Evolutionary conservation across 2,113 vertebrate genomes (phyloP).

Genomic region (Melierax canorus): DNA sequence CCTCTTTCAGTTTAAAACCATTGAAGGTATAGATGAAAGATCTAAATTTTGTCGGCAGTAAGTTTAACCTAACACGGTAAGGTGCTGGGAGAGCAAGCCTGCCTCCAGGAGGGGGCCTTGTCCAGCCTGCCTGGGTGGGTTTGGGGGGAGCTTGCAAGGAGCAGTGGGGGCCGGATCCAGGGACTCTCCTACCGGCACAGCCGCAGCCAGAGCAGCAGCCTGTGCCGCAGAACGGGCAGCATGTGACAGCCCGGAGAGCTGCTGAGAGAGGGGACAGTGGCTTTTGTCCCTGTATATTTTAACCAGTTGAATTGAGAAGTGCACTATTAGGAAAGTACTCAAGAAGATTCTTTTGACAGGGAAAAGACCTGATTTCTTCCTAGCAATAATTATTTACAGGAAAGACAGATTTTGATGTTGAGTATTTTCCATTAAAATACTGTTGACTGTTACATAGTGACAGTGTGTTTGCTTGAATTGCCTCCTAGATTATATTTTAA

Average conservation of each 20-base stretch:
- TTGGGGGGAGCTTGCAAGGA: background rate
- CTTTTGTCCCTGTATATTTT: background rate
- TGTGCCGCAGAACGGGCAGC: accelerated
- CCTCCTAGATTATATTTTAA: background rate
- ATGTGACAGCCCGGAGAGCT: background rate
- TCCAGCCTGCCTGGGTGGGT: accelerated
- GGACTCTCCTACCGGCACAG: accelerated
- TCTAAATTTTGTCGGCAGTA: no score
- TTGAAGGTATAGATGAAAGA: background rate
- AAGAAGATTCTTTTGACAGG: background rate
- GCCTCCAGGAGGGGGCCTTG: no score
- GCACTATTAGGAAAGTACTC: background rate
- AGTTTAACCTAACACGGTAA: accelerated
- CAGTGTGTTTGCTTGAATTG: background rate
- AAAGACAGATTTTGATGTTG: background rate
- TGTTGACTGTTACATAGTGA: background rate
- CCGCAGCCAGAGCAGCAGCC: background rate
- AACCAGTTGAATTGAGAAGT: background rate
- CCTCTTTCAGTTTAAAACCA: background rate
- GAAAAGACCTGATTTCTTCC: background rate
- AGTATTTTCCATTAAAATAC: background rate
- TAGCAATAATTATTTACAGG: background rate
- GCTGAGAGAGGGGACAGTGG: accelerated
- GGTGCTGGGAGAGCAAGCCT: background rate
- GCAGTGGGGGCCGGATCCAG: accelerated